phyloP scores from a whole-genome alignment of 2,888 invertebrate species.

The Myopa testacea region DNA sequence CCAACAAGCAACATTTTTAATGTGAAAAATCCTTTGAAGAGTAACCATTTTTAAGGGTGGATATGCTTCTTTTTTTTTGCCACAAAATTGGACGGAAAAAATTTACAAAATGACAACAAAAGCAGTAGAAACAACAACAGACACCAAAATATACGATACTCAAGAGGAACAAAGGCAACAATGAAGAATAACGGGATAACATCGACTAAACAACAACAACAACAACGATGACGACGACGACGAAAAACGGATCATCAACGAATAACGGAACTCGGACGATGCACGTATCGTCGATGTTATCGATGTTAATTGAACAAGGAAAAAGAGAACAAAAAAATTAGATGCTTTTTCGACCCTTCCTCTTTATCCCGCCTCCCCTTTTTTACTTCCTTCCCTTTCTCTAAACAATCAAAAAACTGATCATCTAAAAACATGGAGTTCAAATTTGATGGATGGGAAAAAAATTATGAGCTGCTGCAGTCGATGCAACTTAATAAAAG shows the following conservation, averaged over 20 bases:
- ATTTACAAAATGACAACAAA: neutral
- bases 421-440: neutral
- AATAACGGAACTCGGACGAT: neutral
- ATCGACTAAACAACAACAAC: neutral
- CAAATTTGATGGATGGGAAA: constrained; percentile 12
- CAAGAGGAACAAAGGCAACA: neutral
- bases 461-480: constrained; percentile 6
- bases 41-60: neutral
- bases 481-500: neutral
- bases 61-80: neutral
- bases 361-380: too few species aligned
- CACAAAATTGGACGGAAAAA: too few species aligned
- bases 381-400: too few species aligned
- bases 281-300: neutral
- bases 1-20: constrained; percentile 16
- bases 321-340: neutral
- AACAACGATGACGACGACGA: neutral
- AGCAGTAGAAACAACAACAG: neutral
- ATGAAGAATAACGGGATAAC: neutral
- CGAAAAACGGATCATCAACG: neutral
- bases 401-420: too few species aligned
- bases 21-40: neutral
- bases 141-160: neutral
- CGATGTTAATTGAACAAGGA: neutral
- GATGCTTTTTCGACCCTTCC: neutral